phyloP scores from a whole-genome alignment of 2,797 vertebrate genomes.

The Pterois miles region DNA sequence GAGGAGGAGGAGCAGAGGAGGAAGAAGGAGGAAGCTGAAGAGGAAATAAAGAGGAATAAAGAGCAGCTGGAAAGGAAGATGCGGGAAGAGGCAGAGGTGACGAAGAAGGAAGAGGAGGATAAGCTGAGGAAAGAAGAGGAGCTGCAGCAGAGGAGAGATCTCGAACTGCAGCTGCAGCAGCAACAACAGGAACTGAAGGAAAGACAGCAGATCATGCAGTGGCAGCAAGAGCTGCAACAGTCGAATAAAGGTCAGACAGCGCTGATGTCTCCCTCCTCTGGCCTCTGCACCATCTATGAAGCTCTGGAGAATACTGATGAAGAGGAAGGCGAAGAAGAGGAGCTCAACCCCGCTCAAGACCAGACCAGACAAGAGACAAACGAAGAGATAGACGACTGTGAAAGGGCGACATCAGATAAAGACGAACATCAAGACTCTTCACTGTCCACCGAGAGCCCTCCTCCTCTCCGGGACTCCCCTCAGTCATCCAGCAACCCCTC shows the following conservation, averaged over 20 bases:
- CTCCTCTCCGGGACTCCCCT: constrained; percentile 40
- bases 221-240: constrained; percentile 82
- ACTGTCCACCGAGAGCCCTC: constrained; percentile 8
- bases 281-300: constrained; percentile 91
- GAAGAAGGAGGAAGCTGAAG: constrained; percentile 69
- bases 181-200: constrained; percentile 81
- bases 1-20: constrained; percentile 64
- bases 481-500: constrained; percentile 18
- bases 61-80: constrained; percentile 31
- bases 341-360: constrained; percentile 10
- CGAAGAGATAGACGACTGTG: not conserved
- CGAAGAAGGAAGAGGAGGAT: constrained; percentile 48
- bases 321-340: constrained; percentile 54
- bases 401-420: constrained; percentile 20
- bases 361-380: not conserved
- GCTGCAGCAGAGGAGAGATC: constrained; percentile 60
- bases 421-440: constrained; percentile 23
- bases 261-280: constrained; percentile 76
- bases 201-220: constrained; percentile 82
- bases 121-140: constrained; percentile 35
- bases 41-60: constrained; percentile 64
- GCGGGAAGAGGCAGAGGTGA: constrained; percentile 40
- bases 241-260: constrained; percentile 57
- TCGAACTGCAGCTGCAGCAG: constrained; percentile 79
- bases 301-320: constrained; percentile 82